These are phyloP conservation scores for Stichopus horrens DNA, from an alignment of 53 echinoderm and acorn worm species.

Conservation along the genomic window DNA sequence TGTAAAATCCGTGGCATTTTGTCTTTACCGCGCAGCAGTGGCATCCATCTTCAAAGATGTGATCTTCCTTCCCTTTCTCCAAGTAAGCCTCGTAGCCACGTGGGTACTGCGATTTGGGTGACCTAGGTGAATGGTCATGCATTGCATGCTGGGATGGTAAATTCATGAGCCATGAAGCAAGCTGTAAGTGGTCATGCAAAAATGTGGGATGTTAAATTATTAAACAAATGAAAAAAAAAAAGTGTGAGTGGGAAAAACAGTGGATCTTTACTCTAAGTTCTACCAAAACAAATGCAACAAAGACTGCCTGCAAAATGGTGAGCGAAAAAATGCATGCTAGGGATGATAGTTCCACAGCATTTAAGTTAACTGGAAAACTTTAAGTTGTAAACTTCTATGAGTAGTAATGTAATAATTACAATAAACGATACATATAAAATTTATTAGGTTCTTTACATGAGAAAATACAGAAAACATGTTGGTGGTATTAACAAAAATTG, in stretches of 20 bases:
- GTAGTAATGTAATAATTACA: no score
- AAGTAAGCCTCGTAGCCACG: neutral
- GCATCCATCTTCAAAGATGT: slow-evolving; percentile 2
- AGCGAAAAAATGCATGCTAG: no score
- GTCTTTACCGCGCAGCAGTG: slow-evolving; percentile 9
- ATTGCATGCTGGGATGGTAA: slow-evolving; percentile 20
- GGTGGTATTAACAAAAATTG: no score
- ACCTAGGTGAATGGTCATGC: neutral
- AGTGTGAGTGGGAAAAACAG: neutral
- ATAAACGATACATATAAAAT: no score
- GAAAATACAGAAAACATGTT: no score
- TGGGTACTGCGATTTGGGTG: neutral
- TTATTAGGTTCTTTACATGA: no score
- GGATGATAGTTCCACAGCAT: no score
- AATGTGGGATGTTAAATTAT: neutral
- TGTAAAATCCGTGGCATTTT: neutral
- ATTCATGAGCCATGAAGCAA: slow-evolving; percentile 5
- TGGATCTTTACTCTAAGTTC: no score
- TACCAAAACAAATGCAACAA: no score
- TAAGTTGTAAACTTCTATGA: no score
- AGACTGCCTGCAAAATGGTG: no score
- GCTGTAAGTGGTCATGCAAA: slow-evolving; percentile 20
- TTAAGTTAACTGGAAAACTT: no score
- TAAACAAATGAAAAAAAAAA: neutral
- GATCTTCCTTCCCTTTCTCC: neutral